Conservation (phyloP, 1,140 invertebrate species). For the Euura lappo region DNA sequence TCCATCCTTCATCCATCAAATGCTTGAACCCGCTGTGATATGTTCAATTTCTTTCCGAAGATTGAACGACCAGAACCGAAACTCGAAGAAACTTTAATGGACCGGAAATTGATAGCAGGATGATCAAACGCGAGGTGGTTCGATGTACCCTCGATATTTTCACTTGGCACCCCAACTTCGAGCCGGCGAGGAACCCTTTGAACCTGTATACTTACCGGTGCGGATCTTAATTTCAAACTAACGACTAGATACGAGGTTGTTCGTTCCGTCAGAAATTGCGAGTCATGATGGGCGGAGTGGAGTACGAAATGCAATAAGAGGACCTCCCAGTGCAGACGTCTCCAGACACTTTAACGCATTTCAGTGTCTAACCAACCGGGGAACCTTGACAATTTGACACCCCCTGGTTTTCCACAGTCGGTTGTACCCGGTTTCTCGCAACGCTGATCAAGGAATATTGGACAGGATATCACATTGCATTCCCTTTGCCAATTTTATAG, state of each 20-base stretch:
- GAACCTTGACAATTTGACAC: not conserved
- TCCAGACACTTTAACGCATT: not conserved
- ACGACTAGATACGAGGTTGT: not conserved
- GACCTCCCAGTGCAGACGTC: not conserved
- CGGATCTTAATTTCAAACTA: not conserved
- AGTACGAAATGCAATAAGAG: not conserved
- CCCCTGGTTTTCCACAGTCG: not conserved
- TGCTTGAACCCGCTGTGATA: too few species aligned
- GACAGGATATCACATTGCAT: not conserved
- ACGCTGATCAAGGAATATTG: constrained; percentile 3
- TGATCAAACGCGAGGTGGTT: constrained; percentile 1
- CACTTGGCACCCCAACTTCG: not conserved
- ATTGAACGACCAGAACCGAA: not conserved
- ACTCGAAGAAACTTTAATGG: not conserved
- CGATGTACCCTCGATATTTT: not conserved
- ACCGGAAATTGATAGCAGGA: not conserved
- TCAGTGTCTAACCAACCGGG: not conserved
- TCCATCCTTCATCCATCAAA: too few species aligned
- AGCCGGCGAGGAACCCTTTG: not conserved
- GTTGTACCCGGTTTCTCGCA: not conserved
- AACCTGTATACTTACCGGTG: not conserved
- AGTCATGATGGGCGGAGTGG: not conserved
- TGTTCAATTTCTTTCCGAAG: not conserved
- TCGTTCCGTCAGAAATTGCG: not conserved
- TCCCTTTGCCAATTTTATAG: too few species aligned